phyloP scores from a whole-genome alignment of 2,888 invertebrate genomes.

The Glyphotaelius pellucidus region DNA sequence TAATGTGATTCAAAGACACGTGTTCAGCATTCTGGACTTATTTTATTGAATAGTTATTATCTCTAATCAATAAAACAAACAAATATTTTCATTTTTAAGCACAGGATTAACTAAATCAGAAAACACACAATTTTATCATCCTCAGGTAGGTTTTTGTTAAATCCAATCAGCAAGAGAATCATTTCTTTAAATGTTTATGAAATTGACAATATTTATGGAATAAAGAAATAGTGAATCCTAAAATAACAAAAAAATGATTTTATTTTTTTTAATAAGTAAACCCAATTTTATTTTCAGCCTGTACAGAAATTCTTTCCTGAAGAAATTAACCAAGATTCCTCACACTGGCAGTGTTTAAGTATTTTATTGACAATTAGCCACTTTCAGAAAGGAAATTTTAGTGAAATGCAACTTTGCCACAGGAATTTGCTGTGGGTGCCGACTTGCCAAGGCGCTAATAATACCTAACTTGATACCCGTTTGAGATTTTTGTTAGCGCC shows the following conservation, averaged over 20 bases:
- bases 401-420: too few relatives aligned
- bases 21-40: conserved; percentile 4
- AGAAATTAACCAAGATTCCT: background rate
- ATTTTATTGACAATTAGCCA: too few relatives aligned
- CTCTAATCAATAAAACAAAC: background rate
- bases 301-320: background rate
- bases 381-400: too few relatives aligned
- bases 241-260: background rate
- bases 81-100: background rate
- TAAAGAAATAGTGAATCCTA: conserved; percentile 30
- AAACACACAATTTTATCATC: background rate
- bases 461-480: too few relatives aligned
- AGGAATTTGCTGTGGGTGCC: too few relatives aligned
- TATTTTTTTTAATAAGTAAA: background rate
- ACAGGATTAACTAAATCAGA: background rate
- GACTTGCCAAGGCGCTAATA: too few relatives aligned
- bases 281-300: background rate
- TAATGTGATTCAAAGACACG: conserved; percentile 22
- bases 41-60: background rate
- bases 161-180: background rate
- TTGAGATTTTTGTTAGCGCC: too few relatives aligned
- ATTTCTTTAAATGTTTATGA: conserved; percentile 8
- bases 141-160: background rate
- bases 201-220: conserved; percentile 36
- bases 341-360: background rate